Evolutionary conservation across 2,797 vertebrate species (phyloP), one percentile per base, ranked within the genome.

Genomic region (Myotis myotis): DNA sequence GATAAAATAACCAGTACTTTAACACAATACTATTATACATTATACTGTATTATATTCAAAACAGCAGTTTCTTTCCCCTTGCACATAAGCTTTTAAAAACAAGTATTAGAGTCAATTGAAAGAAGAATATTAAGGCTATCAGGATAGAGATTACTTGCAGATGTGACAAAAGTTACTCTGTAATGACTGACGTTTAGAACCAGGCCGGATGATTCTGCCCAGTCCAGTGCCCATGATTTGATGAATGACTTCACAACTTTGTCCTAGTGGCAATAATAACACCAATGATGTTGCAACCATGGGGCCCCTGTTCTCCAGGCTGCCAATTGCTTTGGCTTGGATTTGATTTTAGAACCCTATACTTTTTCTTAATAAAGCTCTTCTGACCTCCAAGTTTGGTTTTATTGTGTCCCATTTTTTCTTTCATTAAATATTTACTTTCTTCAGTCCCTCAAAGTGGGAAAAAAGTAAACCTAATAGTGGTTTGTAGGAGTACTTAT

Each of bases 351-450:
- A 92, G 85, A 96, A 84, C n/a, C 8, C 47, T 91, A 8, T 64
- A 20, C 75, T 92, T 94, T 93, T 96, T 94, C 90, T 92, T 93
- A 80, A 47, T 97, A 95, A 96, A 92, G 22, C 41, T 96, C 30
- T 93, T 68, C 70, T 91, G 79, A 44, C 74, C 44, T 95, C 72
- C 47, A 51, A 47, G 64, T 92, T 95, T 93, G 79, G 49, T 71
- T 96, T 96, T 94, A 92, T 66, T 41, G 55, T 80, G 71, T 12
- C 9, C 72, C n/a, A 55, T 66, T 93, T 97, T 95, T 93, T 12
- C 60, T 95, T 83, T 88, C 90, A 95, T 97, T 94, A 97, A 97
- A 94, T 96, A 96, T 97, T 97, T 96, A 97, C 91, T 95, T 96
- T 75, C 80, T 71, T 13, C 36, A 75, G 60, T 91, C 30, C n/a